These are phyloP conservation scores for Apaloderma vittatum DNA, from an alignment of 2,113 vertebrate species.

Conservation along the genomic window DNA sequence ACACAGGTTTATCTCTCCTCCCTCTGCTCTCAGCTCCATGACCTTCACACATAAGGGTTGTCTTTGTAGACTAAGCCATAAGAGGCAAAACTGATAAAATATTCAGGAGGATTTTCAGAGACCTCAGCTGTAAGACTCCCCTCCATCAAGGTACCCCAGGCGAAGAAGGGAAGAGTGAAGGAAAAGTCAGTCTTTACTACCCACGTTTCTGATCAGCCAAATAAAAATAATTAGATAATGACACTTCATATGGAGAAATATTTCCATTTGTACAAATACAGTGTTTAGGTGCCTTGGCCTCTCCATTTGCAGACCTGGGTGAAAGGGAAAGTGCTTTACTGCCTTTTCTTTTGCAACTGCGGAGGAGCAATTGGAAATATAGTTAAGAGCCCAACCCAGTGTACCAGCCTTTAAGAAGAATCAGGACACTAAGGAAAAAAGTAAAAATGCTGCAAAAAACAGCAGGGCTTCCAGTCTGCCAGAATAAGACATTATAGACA, in stretches of 20 bases:
- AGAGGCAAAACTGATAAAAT: conserved; percentile 65
- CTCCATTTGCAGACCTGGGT: not conserved
- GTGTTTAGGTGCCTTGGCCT: not conserved
- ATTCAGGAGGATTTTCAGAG: conserved; percentile 64
- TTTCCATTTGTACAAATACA: not conserved
- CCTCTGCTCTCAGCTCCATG: not conserved
- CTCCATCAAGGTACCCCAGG: not conserved
- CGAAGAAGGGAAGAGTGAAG: not conserved
- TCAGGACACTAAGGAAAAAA: not conserved
- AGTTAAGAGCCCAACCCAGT: not conserved
- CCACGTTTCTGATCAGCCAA: not conserved
- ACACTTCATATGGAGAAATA: not conserved
- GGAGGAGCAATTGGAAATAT: not conserved
- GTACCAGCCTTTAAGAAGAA: not conserved
- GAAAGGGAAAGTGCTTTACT: not conserved
- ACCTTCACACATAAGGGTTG: conserved; percentile 44
- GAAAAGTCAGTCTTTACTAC: not conserved
- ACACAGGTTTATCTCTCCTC: not conserved
- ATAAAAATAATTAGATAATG: not conserved
- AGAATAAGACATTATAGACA: not conserved
- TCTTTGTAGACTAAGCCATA: conserved; percentile 47
- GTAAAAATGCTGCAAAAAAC: not conserved
- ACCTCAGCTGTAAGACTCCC: conserved; percentile 11
- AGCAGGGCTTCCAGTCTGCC: not conserved
- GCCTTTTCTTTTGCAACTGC: not conserved